Conservation (phyloP, 2,797 vertebrate species). For the Melanotaenia pygmaea region DNA sequence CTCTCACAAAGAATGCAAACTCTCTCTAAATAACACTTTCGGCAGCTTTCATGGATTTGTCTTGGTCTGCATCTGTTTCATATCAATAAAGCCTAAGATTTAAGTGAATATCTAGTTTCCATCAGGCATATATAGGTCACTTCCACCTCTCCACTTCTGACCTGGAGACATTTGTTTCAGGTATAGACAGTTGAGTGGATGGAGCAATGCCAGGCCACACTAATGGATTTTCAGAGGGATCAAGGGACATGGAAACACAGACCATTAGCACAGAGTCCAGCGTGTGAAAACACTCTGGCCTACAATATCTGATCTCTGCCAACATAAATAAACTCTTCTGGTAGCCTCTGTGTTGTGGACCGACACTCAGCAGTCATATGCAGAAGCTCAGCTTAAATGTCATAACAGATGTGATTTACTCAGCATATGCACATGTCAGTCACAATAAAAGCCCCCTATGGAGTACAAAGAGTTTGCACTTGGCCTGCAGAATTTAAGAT, state of each 20-base stretch:
- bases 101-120: constrained; percentile 48
- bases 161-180: constrained; percentile 48
- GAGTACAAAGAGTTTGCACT: constrained; percentile 61
- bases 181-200: constrained; percentile 50
- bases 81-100: constrained; percentile 37
- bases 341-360: constrained; percentile 63
- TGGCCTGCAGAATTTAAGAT: constrained; percentile 59
- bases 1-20: neutral
- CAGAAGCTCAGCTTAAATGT: constrained; percentile 79
- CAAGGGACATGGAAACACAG: constrained; percentile 70
- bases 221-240: constrained; percentile 76
- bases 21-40: constrained; percentile 7
- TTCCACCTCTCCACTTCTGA: constrained; percentile 57
- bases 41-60: constrained; percentile 4
- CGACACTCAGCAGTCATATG: constrained; percentile 63
- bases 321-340: constrained; percentile 78
- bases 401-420: constrained; percentile 78
- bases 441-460: constrained; percentile 71
- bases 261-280: constrained; percentile 73
- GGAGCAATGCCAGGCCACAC: constrained; percentile 55
- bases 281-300: constrained; percentile 75
- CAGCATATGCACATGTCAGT: constrained; percentile 82
- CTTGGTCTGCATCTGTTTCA: constrained; percentile 37
- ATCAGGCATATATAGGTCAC: constrained; percentile 60
- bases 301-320: constrained; percentile 72